A percentile compares a stretch with the other conserved stretches of the same genome.
Evolutionary conservation across 2,888 invertebrate species (phyloP).

Genomic region (Synanthedon vespiformis): DNA sequence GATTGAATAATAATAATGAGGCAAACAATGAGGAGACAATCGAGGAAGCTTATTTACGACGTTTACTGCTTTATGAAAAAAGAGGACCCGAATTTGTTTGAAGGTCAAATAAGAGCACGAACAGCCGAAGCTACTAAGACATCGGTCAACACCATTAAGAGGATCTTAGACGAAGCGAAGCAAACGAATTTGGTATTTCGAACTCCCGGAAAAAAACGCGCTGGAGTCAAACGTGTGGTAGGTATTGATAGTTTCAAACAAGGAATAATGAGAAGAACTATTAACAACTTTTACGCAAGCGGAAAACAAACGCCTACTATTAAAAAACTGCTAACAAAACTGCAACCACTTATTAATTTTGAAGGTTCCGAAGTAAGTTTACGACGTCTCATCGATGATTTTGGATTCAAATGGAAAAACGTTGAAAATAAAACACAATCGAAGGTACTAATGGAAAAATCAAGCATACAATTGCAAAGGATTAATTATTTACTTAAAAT

Average conservation of each 20-base stretch:
- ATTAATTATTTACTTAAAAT: constrained; percentile 6
- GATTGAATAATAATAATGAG: too few species aligned
- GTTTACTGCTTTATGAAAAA: neutral
- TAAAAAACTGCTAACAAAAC: neutral
- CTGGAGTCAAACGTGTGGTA: neutral
- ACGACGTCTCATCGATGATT: neutral
- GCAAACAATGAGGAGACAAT: neutral
- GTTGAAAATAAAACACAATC: constrained; percentile 4
- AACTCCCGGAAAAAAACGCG: neutral
- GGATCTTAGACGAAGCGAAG: neutral
- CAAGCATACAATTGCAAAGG: constrained; percentile 5
- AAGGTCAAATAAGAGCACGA: neutral
- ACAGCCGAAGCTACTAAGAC: neutral
- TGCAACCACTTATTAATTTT: constrained; percentile 2
- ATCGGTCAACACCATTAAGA: neutral
- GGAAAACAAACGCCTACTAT: constrained; percentile 7
- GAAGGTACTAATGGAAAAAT: constrained; percentile 5
- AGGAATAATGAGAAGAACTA: neutral
- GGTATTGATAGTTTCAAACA: neutral
- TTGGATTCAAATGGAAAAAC: constrained; percentile 5
- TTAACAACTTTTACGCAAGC: neutral
- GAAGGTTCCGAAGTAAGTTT: constrained; percentile 2
- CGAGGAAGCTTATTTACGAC: neutral
- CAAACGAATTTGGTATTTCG: neutral
- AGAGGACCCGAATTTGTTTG: neutral